These are phyloP conservation scores for Origma solitaria DNA, from an alignment of 2,113 vertebrate genomes.

Conservation along the genomic window DNA sequence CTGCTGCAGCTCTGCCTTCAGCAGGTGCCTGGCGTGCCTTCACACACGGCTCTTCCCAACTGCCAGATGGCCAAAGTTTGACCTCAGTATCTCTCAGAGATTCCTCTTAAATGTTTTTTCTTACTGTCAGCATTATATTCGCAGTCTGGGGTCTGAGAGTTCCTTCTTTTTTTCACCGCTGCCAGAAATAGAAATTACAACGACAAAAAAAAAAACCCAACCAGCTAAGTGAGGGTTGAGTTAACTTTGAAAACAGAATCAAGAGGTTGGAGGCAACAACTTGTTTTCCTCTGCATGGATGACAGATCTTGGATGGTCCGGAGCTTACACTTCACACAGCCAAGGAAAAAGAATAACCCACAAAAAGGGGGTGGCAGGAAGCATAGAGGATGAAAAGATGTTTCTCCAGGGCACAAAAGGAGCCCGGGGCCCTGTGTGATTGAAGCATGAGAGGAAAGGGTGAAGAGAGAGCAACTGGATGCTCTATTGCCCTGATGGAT, in stretches of 20 bases:
- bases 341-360: background rate
- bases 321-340: background rate
- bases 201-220: background rate
- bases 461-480: background rate
- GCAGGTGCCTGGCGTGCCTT: constrained; percentile 33
- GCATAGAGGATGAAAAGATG: background rate
- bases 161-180: background rate
- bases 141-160: background rate
- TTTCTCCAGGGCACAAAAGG: background rate
- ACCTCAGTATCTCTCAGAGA: constrained; percentile 12
- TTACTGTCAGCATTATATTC: constrained; percentile 7
- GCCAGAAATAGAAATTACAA: constrained; percentile 6
- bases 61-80: constrained; percentile 47
- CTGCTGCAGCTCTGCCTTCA: constrained; percentile 25
- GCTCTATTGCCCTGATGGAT: background rate
- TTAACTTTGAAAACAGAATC: constrained; percentile 1
- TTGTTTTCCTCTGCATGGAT: background rate
- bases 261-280: background rate
- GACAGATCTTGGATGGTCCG: background rate
- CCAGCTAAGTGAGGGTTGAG: background rate
- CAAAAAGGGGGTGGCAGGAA: background rate
- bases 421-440: background rate
- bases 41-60: constrained; percentile 9
- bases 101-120: background rate
- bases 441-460: background rate